Evolutionary conservation across 92 coral and sea anemone genomes (phyloP).

Genomic region (Pocillopora meandrina): DNA sequence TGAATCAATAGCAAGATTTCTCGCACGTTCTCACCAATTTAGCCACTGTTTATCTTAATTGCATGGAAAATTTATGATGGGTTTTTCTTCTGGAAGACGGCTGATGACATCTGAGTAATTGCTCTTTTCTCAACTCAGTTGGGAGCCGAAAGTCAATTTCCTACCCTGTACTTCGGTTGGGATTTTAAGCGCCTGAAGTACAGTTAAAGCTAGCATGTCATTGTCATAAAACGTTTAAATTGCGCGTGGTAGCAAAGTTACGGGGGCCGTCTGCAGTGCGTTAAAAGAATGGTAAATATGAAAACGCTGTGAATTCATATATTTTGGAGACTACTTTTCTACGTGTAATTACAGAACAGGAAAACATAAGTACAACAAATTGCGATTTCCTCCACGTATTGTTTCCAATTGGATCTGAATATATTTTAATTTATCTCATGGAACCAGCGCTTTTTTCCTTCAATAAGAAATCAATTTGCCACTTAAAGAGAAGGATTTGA

Average conservation of each 20-base stretch:
- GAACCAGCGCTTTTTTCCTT: constrained; percentile 2
- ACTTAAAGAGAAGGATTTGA: background rate
- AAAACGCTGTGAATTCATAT: background rate
- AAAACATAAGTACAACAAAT: constrained; percentile 14
- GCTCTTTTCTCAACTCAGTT: constrained; percentile 49
- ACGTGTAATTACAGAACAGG: constrained; percentile 20
- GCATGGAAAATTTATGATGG: constrained; percentile 19
- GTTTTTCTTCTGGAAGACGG: constrained; percentile 6
- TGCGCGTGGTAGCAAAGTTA: background rate
- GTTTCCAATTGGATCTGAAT: constrained; percentile 2
- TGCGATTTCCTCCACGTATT: background rate
- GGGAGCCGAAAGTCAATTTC: constrained; percentile 47
- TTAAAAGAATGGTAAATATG: background rate
- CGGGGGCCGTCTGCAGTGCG: background rate
- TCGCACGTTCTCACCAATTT: constrained; percentile 21
- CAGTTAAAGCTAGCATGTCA: background rate
- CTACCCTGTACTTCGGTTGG: background rate
- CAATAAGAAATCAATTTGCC: background rate
- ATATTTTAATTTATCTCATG: constrained; percentile 9
- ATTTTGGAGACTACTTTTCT: background rate
- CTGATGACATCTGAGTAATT: constrained; percentile 43
- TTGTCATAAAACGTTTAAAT: background rate
- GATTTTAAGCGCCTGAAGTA: background rate
- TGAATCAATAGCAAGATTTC: constrained; percentile 42
- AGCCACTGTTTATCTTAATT: constrained; percentile 17